These are phyloP conservation scores for Enteromius anoplus DNA, from an alignment of 2,797 vertebrate genomes.

Conservation along the genomic window DNA sequence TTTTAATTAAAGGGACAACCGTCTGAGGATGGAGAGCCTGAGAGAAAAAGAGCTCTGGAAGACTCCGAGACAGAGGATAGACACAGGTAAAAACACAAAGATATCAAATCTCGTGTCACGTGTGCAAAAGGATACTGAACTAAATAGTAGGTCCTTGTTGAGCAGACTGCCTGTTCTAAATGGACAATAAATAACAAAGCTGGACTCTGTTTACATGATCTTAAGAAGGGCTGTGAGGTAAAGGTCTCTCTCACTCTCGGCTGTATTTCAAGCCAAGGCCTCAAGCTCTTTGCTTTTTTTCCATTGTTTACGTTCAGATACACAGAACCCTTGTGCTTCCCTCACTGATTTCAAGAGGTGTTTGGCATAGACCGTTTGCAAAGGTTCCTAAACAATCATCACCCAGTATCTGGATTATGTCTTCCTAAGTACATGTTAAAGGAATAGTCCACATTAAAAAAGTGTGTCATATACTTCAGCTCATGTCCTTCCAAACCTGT, in stretches of 20 bases:
- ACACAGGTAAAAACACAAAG: conserved; percentile 42
- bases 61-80: conserved; percentile 38
- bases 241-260: conserved; percentile 26
- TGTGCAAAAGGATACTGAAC: background rate
- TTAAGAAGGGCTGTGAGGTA: conserved; percentile 12
- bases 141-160: background rate
- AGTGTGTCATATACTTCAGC: background rate
- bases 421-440: background rate
- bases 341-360: conserved; percentile 24
- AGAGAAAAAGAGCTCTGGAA: conserved; percentile 44
- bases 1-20: conserved; percentile 30
- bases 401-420: conserved; percentile 9
- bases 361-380: conserved; percentile 21
- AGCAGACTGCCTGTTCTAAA: background rate
- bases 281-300: conserved; percentile 18
- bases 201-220: conserved; percentile 34
- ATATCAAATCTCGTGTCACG: background rate
- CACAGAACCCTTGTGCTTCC: conserved; percentile 28
- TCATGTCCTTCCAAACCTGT: background rate
- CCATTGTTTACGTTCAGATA: conserved; percentile 53
- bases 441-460: background rate
- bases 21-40: conserved; percentile 54
- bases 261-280: conserved; percentile 46
- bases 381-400: conserved; percentile 8
- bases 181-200: conserved; percentile 9